Percentiles rank a stretch among this genome's conserved stretches.
These are phyloP conservation scores for Empidonax alnorum DNA, from an alignment of 2,113 vertebrate species.

Conservation along the genomic window DNA sequence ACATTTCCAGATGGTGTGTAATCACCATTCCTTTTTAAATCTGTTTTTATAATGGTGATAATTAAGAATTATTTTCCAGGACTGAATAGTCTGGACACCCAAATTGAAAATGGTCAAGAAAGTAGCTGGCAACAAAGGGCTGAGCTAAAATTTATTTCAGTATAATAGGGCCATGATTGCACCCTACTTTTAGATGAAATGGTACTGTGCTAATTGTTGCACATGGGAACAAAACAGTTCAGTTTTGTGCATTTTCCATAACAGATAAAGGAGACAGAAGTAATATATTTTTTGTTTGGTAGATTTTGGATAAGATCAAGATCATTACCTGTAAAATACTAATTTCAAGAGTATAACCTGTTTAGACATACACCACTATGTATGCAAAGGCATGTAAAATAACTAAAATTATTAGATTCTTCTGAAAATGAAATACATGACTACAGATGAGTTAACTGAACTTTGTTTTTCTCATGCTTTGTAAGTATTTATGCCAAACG, in stretches of 20 bases:
- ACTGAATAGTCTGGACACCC: not conserved
- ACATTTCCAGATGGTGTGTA: conserved; percentile 60
- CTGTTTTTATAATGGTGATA: conserved; percentile 63
- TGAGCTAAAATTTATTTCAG: conserved; percentile 26
- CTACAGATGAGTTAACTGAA: not conserved
- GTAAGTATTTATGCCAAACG: conserved; percentile 28
- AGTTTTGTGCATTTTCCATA: not conserved
- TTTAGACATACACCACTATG: not conserved
- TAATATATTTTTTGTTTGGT: not conserved
- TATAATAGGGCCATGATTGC: not conserved
- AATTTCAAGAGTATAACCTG: not conserved
- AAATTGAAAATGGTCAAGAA: conserved; percentile 50
- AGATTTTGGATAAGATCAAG: not conserved
- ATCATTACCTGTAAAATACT: not conserved
- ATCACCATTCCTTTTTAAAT: conserved; percentile 70
- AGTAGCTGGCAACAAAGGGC: not conserved
- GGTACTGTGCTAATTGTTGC: not conserved
- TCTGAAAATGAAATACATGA: not conserved
- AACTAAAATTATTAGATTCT: not conserved
- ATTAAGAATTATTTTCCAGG: conserved; percentile 67
- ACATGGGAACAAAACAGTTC: not conserved
- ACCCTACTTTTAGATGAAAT: not conserved
- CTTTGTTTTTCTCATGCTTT: not conserved
- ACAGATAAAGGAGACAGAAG: not conserved
- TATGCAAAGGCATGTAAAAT: not conserved